A percentile compares a stretch with the other conserved stretches of the same genome.
Conservation (phyloP, 1,140 invertebrate genomes). For the Ruditapes philippinarum region DNA sequence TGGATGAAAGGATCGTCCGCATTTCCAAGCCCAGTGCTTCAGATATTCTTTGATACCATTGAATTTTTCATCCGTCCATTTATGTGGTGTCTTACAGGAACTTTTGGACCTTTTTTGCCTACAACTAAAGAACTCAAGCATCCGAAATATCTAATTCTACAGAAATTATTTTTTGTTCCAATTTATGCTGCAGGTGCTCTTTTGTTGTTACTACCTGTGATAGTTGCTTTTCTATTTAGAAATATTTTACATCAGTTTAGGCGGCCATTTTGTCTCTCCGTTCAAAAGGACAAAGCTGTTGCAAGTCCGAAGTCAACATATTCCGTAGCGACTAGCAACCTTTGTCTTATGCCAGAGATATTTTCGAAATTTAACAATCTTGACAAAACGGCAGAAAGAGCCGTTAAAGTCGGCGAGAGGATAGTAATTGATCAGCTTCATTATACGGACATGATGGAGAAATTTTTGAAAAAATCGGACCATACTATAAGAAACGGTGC, state of each 20-base stretch:
- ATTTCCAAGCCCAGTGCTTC: slow-evolving; percentile 43
- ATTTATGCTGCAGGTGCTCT: slow-evolving; percentile 60
- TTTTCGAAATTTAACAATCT: slow-evolving; percentile 79
- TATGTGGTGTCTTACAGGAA: slow-evolving; percentile 42
- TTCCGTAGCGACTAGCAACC: slow-evolving; percentile 74
- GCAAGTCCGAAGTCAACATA: slow-evolving; percentile 48
- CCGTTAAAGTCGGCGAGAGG: slow-evolving; percentile 75
- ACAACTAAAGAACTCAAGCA: slow-evolving; percentile 68
- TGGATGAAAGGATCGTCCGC: background rate
- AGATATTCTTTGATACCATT: slow-evolving; percentile 50
- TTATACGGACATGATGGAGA: slow-evolving; percentile 19
- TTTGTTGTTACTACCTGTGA: slow-evolving; percentile 64
- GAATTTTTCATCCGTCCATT: slow-evolving; percentile 61
- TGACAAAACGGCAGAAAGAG: slow-evolving; percentile 68
- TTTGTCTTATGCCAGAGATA: slow-evolving; percentile 80
- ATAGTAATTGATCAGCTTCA: slow-evolving; percentile 75
- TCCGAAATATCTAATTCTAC: slow-evolving; percentile 16
- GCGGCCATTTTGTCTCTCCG: slow-evolving; percentile 65
- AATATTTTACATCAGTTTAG: slow-evolving; percentile 71
- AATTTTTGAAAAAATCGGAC: background rate
- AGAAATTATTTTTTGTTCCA: slow-evolving; percentile 58
- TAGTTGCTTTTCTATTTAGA: slow-evolving; percentile 70
- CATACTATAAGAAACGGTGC: background rate
- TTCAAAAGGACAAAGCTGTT: background rate
- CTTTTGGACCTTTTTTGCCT: slow-evolving; percentile 61